phyloP scores from a whole-genome alignment of 2,888 invertebrate species.

The Drosophila monieri region DNA sequence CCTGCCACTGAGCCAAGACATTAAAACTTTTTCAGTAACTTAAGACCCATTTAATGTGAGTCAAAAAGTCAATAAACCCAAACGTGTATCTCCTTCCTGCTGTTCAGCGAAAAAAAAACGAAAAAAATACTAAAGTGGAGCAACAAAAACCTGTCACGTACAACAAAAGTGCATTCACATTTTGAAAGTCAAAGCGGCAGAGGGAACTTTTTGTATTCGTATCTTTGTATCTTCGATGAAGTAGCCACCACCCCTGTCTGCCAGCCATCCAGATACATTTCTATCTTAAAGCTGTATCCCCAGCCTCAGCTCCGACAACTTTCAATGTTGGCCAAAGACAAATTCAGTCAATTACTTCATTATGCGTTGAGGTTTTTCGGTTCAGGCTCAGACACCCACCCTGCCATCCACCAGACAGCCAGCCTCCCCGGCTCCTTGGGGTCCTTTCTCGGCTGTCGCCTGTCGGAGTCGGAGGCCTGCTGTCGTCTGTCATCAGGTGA shows the following conservation, averaged over 20 bases:
- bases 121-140: conserved; percentile 56
- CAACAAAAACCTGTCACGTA: conserved; percentile 50
- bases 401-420: not conserved
- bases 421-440: conserved; percentile 9
- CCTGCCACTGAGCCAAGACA: conserved; percentile 27
- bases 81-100: conserved; percentile 54
- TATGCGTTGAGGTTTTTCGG: conserved; percentile 46
- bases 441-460: conserved; percentile 23
- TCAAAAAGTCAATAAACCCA: conserved; percentile 57
- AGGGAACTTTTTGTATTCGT: conserved; percentile 55
- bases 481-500: conserved; percentile 73
- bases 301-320: conserved; percentile 14
- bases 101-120: conserved; percentile 44
- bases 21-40: conserved; percentile 38
- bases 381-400: conserved; percentile 1
- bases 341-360: conserved; percentile 60
- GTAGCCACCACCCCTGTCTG: conserved; percentile 12
- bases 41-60: conserved; percentile 43
- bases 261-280: conserved; percentile 36
- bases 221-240: conserved; percentile 49
- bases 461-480: conserved; percentile 3
- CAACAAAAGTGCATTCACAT: conserved; percentile 71
- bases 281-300: conserved; percentile 43
- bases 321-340: conserved; percentile 45
- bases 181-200: conserved; percentile 62